Evolutionary conservation across 2,888 invertebrate genomes (phyloP).

Genomic region (Ectemnius cavifrons): DNA sequence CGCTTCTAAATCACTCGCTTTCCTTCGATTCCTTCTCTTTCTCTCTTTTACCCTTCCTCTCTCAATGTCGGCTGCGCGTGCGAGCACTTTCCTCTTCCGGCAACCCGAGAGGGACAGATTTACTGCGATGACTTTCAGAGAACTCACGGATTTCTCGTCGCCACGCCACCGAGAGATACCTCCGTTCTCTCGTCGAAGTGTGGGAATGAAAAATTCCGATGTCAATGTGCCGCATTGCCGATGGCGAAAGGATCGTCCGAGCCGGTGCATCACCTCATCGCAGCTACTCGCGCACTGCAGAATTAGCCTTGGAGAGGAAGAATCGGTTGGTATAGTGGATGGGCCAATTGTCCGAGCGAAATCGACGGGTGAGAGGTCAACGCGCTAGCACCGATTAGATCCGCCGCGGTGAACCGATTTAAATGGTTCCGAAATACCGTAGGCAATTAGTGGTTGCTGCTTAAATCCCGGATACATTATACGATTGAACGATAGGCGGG

Average conservation of each 20-base stretch:
- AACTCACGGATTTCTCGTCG: conserved; percentile 5
- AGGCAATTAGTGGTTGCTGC: conserved; percentile 52
- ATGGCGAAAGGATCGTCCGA: conserved; percentile 7
- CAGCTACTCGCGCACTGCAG: not conserved
- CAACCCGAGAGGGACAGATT: not conserved
- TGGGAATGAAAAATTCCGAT: conserved; percentile 24
- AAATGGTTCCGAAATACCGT: conserved; percentile 53
- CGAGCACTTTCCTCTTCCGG: not conserved
- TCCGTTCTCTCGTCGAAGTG: not conserved
- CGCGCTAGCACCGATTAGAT: conserved; percentile 48
- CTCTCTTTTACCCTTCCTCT: too few relatives aligned
- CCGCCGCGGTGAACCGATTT: conserved; percentile 59
- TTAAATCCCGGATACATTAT: conserved; percentile 53
- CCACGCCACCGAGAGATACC: not conserved
- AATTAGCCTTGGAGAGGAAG: conserved; percentile 24
- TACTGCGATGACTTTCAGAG: conserved; percentile 9
- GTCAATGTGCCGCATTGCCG: conserved; percentile 1
- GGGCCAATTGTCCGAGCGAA: conserved; percentile 18
- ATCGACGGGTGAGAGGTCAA: conserved; percentile 34
- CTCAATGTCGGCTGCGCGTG: too few relatives aligned
- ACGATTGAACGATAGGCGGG: conserved; percentile 44
- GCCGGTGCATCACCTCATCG: too few relatives aligned
- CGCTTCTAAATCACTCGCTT: conserved; percentile 8
- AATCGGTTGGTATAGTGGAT: conserved; percentile 21
- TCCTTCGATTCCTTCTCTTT: too few relatives aligned